Base-by-base conservation (phyloP, 2,797 vertebrate genomes). In the Xiphorhynchus erythropygius region DNA sequence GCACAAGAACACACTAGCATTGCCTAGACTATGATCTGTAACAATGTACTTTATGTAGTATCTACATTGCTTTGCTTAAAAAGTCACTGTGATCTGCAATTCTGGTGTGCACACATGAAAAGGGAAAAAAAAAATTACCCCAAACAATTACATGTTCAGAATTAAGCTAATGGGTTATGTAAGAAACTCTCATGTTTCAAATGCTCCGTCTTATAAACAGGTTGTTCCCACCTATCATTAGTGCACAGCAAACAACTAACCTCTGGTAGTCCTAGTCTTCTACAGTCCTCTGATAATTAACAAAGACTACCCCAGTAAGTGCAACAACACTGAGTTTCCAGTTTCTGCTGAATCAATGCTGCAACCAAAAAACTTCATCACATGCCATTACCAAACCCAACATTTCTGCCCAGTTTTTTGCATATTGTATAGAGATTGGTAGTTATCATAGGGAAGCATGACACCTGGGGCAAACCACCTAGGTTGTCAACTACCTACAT, bases 161-260 rank as follows among this genome's bases (percentile, higher is more conserved):
- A 67, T 52, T 79, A 75, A 69, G 21, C 13, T 73, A 73, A 79
- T 19, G 16, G 32, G 16, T 78, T 81, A 64, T 18, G 8, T 14
- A 63, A n/a, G 22, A 70, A 89, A 77, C 28, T 42, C 33, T 52
- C 17, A 33, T 28, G 27, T 59, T 94, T 89, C 49, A 88, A 84
- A 68, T 39, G 10, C 16, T 55, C 70, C 17, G 75, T n/a, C 33
- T 49, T 86, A 79, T 56, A 86, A 90, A 47, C 42, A 60, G 41
- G 41, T 70, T 9, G 18, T 64, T 82, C 63, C n/a, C 59, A 84
- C 13, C 23, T 49, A 67, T 8, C 49, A 42, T 23, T 47, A 55
- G 14, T 49, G 37, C 25, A 76, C 52, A 53, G 77, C 25, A 92
- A 94, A 60, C 27, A 63, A 89, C 24, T 27, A 27, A 18, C 27